These are phyloP conservation scores for Lates calcarifer DNA, from an alignment of 2,113 vertebrate genomes.

Conservation along the genomic window DNA sequence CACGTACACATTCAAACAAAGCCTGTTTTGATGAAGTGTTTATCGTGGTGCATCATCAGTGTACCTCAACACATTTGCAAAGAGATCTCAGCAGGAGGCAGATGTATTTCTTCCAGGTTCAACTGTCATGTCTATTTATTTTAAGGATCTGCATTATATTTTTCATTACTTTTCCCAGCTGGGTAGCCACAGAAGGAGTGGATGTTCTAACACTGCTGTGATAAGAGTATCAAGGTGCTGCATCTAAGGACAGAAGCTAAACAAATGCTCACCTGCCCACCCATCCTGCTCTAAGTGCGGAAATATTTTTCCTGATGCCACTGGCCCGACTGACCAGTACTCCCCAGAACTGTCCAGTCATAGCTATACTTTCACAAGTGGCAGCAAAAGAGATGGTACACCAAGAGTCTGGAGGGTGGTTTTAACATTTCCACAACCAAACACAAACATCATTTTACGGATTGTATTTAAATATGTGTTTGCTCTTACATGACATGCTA, in stretches of 20 bases:
- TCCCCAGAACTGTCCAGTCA: neutral
- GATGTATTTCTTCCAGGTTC: conserved; percentile 19
- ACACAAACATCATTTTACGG: neutral
- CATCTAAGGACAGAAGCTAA: neutral
- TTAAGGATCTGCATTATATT: conserved; percentile 19
- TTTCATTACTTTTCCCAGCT: conserved; percentile 25
- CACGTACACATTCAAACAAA: conserved; percentile 21
- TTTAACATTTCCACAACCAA: neutral
- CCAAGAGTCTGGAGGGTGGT: neutral
- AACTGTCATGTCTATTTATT: conserved; percentile 15
- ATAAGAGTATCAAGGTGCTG: conserved; percentile 11
- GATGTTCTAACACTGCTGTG: conserved; percentile 2
- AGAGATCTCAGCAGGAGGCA: conserved; percentile 26
- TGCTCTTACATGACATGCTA: neutral
- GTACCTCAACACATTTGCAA: conserved; percentile 3
- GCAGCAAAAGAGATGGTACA: neutral
- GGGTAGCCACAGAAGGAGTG: neutral
- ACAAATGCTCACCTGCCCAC: conserved; percentile 4
- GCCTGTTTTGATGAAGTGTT: conserved; percentile 13
- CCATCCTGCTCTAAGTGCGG: conserved; percentile 2
- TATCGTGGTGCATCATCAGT: conserved; percentile 12
- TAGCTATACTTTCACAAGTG: neutral
- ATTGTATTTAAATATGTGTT: neutral
- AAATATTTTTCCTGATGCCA: neutral
- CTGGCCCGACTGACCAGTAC: too few relatives aligned